Evolutionary conservation across 2,888 invertebrate genomes (phyloP).

Genomic region (Rhorus exstirpatorius): DNA sequence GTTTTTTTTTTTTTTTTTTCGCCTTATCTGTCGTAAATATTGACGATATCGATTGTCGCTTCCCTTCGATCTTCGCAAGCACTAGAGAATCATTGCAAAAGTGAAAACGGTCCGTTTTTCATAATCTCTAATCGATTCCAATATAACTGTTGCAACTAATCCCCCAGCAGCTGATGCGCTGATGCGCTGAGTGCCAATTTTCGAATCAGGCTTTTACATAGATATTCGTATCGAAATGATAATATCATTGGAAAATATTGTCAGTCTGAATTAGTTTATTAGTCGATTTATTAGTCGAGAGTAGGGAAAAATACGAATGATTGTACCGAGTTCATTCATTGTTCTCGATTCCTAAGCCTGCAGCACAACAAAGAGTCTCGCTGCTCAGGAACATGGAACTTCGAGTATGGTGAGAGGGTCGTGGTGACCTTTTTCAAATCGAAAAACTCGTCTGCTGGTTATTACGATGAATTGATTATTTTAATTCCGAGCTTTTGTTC

Average conservation of each 20-base stretch:
- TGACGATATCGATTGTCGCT: conserved; percentile 11
- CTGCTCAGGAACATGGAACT: no score
- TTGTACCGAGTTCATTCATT: conserved; percentile 5
- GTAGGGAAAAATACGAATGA: not conserved
- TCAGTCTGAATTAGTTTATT: not conserved
- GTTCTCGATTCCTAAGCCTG: conserved; percentile 18
- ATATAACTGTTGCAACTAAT: no score
- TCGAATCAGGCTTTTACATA: no score
- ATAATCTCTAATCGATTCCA: no score
- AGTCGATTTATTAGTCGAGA: not conserved
- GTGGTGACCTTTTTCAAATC: conserved; percentile 18
- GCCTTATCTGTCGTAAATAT: conserved; percentile 29
- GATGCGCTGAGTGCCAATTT: no score
- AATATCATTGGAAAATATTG: not conserved
- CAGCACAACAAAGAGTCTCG: no score
- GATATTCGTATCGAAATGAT: no score
- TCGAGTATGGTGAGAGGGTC: not conserved
- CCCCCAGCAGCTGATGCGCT: no score
- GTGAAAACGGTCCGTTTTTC: no score
- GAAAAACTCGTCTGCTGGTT: conserved; percentile 7
- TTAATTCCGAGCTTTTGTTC: conserved; percentile 42
- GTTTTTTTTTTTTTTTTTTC: not conserved
- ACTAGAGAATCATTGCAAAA: conserved; percentile 5
- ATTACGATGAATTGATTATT: conserved; percentile 15
- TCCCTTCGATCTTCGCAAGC: not conserved